Evolutionary conservation across 1,140 invertebrate species (phyloP).

Genomic region (Gryon sp.): DNA sequence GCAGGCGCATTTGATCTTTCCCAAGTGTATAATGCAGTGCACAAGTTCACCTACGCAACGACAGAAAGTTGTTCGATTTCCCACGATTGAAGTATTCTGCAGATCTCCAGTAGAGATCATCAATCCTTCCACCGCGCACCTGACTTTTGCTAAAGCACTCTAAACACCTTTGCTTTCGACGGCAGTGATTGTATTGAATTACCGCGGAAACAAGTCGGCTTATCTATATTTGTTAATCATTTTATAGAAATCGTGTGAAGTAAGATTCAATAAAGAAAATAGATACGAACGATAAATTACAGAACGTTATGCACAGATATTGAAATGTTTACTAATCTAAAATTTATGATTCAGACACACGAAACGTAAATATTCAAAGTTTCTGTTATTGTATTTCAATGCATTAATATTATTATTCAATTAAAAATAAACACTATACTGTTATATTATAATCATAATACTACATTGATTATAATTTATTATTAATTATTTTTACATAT

Average conservation of each 20-base stretch:
- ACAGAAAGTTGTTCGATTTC: slow-evolving; percentile 66
- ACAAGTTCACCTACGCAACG: slow-evolving; percentile 55
- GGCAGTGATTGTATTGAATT: slow-evolving; percentile 47
- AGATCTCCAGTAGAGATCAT: slow-evolving; percentile 53
- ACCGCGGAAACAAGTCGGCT: slow-evolving; percentile 30
- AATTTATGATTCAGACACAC: background rate
- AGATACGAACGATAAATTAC: slow-evolving; percentile 17
- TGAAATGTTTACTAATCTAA: slow-evolving; percentile 37
- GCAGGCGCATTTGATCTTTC: slow-evolving; percentile 38
- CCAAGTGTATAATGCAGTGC: slow-evolving; percentile 36
- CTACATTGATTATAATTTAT: no score
- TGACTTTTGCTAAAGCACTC: slow-evolving; percentile 15
- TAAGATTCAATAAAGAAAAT: slow-evolving; percentile 27
- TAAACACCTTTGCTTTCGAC: slow-evolving; percentile 56
- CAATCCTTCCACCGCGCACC: slow-evolving; percentile 41
- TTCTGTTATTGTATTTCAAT: background rate
- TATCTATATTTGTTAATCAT: slow-evolving; percentile 50
- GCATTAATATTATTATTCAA: no score
- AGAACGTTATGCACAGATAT: background rate
- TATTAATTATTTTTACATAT: no score
- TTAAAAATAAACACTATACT: background rate
- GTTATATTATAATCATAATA: no score
- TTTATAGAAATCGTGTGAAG: slow-evolving; percentile 60
- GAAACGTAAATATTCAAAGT: background rate
- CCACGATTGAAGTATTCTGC: slow-evolving; percentile 61